phyloP scores from a whole-genome alignment of 1,140 invertebrate genomes.

The Holotrichia oblita region DNA sequence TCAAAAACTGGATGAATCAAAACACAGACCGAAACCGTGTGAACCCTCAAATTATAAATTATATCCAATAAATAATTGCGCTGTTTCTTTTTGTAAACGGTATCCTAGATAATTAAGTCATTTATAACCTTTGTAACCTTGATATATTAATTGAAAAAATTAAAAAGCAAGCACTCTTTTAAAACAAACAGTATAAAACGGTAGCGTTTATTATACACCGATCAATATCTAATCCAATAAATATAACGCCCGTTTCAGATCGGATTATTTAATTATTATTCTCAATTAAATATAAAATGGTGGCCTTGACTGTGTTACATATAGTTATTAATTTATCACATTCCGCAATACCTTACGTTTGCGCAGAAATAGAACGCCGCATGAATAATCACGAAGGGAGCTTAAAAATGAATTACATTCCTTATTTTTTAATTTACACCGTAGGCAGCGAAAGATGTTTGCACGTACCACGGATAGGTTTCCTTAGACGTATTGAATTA shows the following conservation, averaged over 20 bases:
- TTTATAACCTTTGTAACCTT: constrained; percentile 16
- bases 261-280: constrained; percentile 27
- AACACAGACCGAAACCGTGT: too few species aligned
- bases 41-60: background rate
- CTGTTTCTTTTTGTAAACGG: background rate
- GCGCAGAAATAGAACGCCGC: constrained; percentile 4
- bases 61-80: background rate
- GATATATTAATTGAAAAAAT: constrained; percentile 3
- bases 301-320: constrained; percentile 31
- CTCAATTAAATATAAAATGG: constrained; percentile 2
- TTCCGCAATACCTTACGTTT: background rate
- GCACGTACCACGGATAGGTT: background rate
- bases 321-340: constrained; percentile 26
- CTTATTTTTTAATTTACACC: constrained; percentile 10
- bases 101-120: background rate
- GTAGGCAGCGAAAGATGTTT: constrained; percentile 11
- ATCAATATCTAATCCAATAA: constrained; percentile 33
- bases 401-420: background rate
- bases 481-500: constrained; percentile 6
- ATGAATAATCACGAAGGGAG: background rate
- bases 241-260: constrained; percentile 16
- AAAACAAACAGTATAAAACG: background rate
- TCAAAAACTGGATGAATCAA: too few species aligned
- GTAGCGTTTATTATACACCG: background rate
- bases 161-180: constrained; percentile 19